A percentile compares a stretch with the other conserved stretches of the same genome.
Evolutionary conservation across 2,113 vertebrate genomes (phyloP).

Genomic region (Lethenteron camtschaticum): DNA sequence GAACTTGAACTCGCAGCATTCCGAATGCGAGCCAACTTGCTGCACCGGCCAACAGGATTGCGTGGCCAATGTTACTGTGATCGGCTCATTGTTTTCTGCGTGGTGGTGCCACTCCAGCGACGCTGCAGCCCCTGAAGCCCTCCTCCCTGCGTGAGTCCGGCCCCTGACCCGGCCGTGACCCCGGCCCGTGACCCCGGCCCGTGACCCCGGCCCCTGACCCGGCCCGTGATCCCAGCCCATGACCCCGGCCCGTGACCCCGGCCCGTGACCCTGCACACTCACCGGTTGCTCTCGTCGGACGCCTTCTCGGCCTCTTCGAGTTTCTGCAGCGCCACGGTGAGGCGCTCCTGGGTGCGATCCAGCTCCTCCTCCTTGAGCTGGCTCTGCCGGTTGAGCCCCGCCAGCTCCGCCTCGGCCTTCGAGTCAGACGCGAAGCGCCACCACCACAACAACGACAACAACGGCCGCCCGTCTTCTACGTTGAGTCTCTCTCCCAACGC

Average conservation of each 20-base stretch:
- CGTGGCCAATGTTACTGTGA: no score
- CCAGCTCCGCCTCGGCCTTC: constrained; percentile 86
- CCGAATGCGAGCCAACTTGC: no score
- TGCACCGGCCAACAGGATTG: no score
- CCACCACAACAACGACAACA: constrained; percentile 2
- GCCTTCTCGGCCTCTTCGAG: constrained; percentile 92
- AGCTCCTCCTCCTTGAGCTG: constrained; percentile 93
- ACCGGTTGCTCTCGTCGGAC: constrained; percentile 91
- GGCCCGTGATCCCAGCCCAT: not conserved
- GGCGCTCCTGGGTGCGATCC: constrained; percentile 79
- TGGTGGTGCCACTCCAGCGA: no score
- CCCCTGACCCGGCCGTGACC: no score
- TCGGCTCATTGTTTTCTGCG: no score
- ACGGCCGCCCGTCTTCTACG: not conserved
- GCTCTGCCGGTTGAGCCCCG: constrained; percentile 80
- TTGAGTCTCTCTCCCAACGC: no score
- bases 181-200: not conserved
- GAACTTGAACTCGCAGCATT: no score
- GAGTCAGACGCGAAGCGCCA: constrained; percentile 3
- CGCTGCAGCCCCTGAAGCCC: no score
- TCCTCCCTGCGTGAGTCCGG: no score
- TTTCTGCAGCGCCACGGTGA: constrained; percentile 82
- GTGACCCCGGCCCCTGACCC: not conserved
- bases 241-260: not conserved
- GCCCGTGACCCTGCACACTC: not conserved